Evolutionary conservation across 2,113 vertebrate genomes (phyloP), one percentile per base, ranked within the genome.

Genomic region (Oncorhynchus clarkii): DNA sequence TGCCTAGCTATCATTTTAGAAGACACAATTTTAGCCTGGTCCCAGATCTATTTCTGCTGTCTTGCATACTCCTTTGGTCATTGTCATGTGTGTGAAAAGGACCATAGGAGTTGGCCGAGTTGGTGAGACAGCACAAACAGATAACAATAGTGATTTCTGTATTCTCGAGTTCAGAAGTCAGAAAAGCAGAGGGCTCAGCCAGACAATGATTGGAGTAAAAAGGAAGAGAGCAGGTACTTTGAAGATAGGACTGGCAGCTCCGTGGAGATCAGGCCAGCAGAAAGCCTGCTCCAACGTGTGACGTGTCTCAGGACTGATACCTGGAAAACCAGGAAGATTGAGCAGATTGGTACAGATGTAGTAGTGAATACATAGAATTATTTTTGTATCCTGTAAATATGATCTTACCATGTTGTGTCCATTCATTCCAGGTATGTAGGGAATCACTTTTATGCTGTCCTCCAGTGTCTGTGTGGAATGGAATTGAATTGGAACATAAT

Each of bases 401-500:
- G 6, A 70, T n/a, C 73, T 87, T 72, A 93, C 91, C 87, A 1
- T 90, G 85, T 71, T 88, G 81, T 71, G 87, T 82, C 91, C 89
- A 90, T 34, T 91, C 88, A 76, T 75, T 89, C 89, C 92, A 93
- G 57, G 77, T 72, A 0, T 88, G 85, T 11, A 82, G 49, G 60
- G 83, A 83, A 2, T 88, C 39, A 11, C 39, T 67, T 34, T 88
- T 80, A 74, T 80, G 81, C 3, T 75, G 70, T 49, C 57, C 67
- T 20, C 45, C 71, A 76, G 81, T 70, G 60, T 78, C 87, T 86
- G 82, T 48, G 29, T 66, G 57, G n/a, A 87, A 71, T 59, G 51
- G 51, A 54, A 18, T 54, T 54, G 16, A 54, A 54, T 54, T 54
- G 16, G 51, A 54, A 54, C 12, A 4, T 54, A 54, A 14, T 16